phyloP scores from a whole-genome alignment of 2,888 invertebrate species.

The Cataglyphis rosenhaueri region DNA sequence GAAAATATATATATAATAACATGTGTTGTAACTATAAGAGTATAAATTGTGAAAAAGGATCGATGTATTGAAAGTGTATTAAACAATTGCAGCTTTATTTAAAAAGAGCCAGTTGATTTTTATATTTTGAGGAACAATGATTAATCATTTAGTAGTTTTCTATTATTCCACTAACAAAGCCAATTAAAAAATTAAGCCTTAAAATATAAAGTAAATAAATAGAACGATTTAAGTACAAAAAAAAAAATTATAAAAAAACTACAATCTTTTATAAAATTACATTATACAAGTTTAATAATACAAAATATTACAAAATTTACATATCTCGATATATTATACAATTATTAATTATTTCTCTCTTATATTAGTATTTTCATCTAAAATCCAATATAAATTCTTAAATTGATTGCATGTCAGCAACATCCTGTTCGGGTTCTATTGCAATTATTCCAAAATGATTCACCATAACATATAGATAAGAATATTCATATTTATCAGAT shows the following conservation, averaged over 20 bases:
- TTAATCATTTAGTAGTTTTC: conserved; percentile 9
- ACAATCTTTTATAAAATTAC: not conserved
- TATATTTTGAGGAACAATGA: not conserved
- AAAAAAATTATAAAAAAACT: not conserved
- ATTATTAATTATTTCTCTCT: conserved; percentile 2
- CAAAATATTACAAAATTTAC: conserved; percentile 3
- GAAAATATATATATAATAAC: not conserved
- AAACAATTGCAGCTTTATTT: not conserved
- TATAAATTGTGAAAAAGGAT: not conserved
- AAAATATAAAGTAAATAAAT: not conserved
- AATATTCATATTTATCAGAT: conserved; percentile 91
- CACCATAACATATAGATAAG: conserved; percentile 93
- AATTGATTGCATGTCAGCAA: not conserved
- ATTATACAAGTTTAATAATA: not conserved
- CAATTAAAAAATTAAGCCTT: not conserved
- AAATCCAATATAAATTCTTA: not conserved
- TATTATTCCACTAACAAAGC: not conserved
- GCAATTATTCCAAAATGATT: conserved; percentile 92
- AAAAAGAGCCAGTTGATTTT: not conserved
- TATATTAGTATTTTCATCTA: not conserved
- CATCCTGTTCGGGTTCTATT: conserved; percentile 90
- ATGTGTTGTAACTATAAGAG: not conserved
- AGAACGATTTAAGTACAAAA: not conserved
- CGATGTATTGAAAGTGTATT: not conserved
- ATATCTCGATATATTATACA: not conserved